Base-by-base conservation (phyloP, 1,140 invertebrate genomes). In the Drosophila tsacasi region DNA sequence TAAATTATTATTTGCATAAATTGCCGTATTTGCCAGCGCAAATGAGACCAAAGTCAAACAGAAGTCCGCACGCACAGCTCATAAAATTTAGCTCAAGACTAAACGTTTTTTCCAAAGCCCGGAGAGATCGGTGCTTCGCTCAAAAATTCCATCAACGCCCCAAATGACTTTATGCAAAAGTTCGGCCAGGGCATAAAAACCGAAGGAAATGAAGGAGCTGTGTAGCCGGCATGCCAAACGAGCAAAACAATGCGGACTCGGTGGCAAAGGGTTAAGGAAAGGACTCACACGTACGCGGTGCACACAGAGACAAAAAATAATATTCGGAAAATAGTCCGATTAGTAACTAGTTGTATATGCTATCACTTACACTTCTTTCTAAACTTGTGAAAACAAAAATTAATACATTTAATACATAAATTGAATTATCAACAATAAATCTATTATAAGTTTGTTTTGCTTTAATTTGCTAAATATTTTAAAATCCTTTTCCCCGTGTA, bases 1-100 rank as follows among this genome's bases (percentile, higher is more conserved):
- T 84, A 90, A 90, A 90, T 89, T 89, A 83, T 83, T 90, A 90
- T 89, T 90, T 89, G 65, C 81, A 76, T 76, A 66, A 64, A 76
- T 55, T 75, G 25, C 61, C 52, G 46, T 77, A 69, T 77, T 77
- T 77, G 50, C 65, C 44, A 73, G 42, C 44, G 52, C 54, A 73
- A 73, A 72, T 72, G 66, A 73, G 73, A 76, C 63, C 47, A 42
- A 61, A 78, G 21, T 27, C 66, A 83, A 79, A 83, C 52, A 67
- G 64, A 65, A 49, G 49, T 52, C 54, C 49, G 59, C 73, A 83
- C 81, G 74, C 73, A 69, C 67, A 83, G 76, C 80, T 73, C 83
- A 83, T 83, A 80, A 87, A 86, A 83, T 64, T 63, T 62, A 47
- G 81, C 81, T 76, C 60, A 50, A 32, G 44, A 65, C 60, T 64